phyloP scores from a whole-genome alignment of 1,140 invertebrate genomes.

The Thrips palmi region DNA sequence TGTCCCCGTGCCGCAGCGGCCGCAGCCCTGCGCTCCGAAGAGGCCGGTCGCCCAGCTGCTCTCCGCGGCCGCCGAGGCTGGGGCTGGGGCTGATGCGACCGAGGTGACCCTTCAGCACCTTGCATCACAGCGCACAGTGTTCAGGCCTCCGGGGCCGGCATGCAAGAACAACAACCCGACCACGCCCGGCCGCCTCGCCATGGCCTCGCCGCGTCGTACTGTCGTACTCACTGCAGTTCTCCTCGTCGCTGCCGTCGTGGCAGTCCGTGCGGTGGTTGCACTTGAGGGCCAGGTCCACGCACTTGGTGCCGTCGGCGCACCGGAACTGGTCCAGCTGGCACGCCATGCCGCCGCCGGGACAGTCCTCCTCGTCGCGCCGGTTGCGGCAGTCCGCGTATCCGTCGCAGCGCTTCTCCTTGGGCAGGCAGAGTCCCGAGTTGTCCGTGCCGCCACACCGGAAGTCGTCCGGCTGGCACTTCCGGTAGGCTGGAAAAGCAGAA shows the following conservation, averaged over 20 bases:
- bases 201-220: no score
- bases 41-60: no score
- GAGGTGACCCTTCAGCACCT: no score
- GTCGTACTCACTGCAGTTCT: slow-evolving; percentile 52
- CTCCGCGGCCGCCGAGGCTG: no score
- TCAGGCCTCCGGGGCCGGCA: no score
- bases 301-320: slow-evolving; percentile 63
- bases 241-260: slow-evolving; percentile 76
- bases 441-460: slow-evolving; percentile 35
- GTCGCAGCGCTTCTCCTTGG: slow-evolving; percentile 72
- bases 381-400: slow-evolving; percentile 78
- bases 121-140: no score
- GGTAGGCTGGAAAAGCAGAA: slow-evolving; percentile 44
- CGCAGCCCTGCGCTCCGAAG: no score
- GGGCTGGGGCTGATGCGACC: no score
- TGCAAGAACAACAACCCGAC: no score
- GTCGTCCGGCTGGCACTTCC: slow-evolving; percentile 67
- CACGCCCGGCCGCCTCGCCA: no score
- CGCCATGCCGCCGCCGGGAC: slow-evolving; percentile 35
- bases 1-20: no score
- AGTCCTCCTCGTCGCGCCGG: slow-evolving; percentile 66
- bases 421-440: slow-evolving; percentile 43
- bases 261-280: slow-evolving; percentile 84
- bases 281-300: slow-evolving; percentile 59
- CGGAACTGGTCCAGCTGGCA: slow-evolving; percentile 78